Base-by-base conservation (phyloP, 2,113 vertebrate genomes). In the Chionis minor region DNA sequence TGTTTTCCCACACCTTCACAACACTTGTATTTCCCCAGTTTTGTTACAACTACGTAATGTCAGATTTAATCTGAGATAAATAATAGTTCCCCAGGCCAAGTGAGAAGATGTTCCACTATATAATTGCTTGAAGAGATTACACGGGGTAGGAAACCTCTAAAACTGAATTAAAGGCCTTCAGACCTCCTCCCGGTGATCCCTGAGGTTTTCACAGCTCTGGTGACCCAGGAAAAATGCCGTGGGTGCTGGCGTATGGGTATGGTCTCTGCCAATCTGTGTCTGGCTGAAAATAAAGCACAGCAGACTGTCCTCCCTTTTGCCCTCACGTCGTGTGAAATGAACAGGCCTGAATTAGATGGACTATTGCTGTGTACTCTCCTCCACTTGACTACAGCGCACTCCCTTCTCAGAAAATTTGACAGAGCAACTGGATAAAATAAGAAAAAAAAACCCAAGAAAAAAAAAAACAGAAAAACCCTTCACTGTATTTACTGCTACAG, bases 271-370 rank as follows among this genome's bases (percentile, higher is more conserved):
- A 8, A 9, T 6, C 26, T 8, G 18, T 18, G 17, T 10, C 30
- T 32, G 23, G 40, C 18, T 26, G 26, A 8, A 44, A 65, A 51
- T 6, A 17, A 12, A 58, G 20, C 5, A 17, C 24, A 45, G 42
- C 23, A 23, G 27, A 4, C 10, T 22, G 42, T 23, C 16, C 23
- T 20, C 45, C 52, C 4, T 30, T 56, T 17, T 55, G 40, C 8
- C 30, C 7, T 44, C 3, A 1, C 14, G 8, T 5, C 26, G 2
- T 5, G 2, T 22, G 42, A 13, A 22, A 45, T 12, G 26, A 23
- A 32, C 2, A 33, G 14, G 15, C 14, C 62, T 35, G 33, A 7
- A 22, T 2, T n/a, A 22, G 44, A 7, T 24, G 49, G 27, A 8
- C 14, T 32, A 1, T 14, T 32, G 35, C 19, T 56, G 73, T 3